Evolutionary conservation across 2,888 invertebrate species (phyloP), one percentile per base, ranked within the genome.

Genomic region (Campoletis raptor): DNA sequence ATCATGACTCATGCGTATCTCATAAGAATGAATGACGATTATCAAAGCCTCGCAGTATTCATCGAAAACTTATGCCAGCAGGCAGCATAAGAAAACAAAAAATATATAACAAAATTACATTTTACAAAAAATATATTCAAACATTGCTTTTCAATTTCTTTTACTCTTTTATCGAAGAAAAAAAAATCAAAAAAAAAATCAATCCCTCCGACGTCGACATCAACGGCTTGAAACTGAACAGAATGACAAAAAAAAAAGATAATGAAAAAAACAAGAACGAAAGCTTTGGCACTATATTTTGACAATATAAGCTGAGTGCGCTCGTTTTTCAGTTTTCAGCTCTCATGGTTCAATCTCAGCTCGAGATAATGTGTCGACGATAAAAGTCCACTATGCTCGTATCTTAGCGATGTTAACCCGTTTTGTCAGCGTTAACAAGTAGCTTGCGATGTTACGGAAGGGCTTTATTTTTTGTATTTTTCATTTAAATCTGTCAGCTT

Each of bases 401-500:
- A 67, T 42, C 42, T 21, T 21, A 42, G 12, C 42, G 67, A 42
- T 69, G 42, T 24, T 40, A n/a, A 24, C 37, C 42, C 21, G 9
- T 48, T 48, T 69, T 57, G 15, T n/a, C 21, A 48, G 8, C 24
- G 61, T 45, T 42, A 42, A 45, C 30, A 45, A 61, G n/a, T n/a
- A n/a, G 61, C 61, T 61, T 30, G 30, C 61, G 5, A 24, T 57
- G 12, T 37, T 66, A 37, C 66, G 15, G 48, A 64, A 30, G 37
- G 10, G 12, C 18, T n/a, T 37, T 66, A 30, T 36, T 48, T 48
- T 37, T 66, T 30, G 42, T 48, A n/a, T 74, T 30, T 54, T 74
- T 61, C 5, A 66, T 81, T 85, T 77, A 24, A 54, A 45, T 52
- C 36, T n/a, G 36, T 66, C 42, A 64, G 54, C 45, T 52, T 21